phyloP scores from a whole-genome alignment of 2,888 invertebrate species.

The Crossocerus cetratus region DNA sequence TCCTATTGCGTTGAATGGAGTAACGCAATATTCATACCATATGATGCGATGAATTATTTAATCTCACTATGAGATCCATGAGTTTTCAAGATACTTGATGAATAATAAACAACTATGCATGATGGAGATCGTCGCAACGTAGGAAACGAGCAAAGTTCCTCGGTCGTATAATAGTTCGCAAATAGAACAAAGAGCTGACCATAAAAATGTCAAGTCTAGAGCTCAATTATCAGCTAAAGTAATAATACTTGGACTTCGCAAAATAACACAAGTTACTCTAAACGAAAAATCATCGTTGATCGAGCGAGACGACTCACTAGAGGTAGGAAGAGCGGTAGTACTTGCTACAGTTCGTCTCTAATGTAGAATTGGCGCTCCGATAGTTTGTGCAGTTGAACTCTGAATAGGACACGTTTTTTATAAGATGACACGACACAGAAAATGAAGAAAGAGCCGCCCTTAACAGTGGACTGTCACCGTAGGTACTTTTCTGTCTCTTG shows the following conservation, averaged over 20 bases:
- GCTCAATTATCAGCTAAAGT: no score
- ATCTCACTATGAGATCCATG: conserved; percentile 13
- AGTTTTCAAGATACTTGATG: conserved; percentile 25
- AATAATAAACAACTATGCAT: conserved; percentile 18
- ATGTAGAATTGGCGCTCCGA: conserved; percentile 30
- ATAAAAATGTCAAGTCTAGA: no score
- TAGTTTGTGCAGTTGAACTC: conserved; percentile 56
- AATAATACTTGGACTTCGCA: no score
- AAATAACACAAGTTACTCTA: background rate
- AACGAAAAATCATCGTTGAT: conserved; percentile 6
- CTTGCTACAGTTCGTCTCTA: conserved; percentile 22
- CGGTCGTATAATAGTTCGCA: background rate
- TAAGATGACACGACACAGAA: conserved; percentile 26
- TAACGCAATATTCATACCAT: conserved; percentile 51
- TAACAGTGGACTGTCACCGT: conserved; percentile 56
- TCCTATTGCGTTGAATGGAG: conserved; percentile 54
- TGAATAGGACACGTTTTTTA: conserved; percentile 42
- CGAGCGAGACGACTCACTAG: conserved; percentile 37
- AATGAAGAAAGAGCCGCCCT: conserved; percentile 44
- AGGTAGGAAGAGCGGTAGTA: conserved; percentile 38
- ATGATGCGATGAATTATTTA: conserved; percentile 33
- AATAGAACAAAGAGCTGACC: no score
- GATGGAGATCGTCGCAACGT: no score
- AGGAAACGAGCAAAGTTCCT: background rate
- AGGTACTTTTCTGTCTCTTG: conserved; percentile 42